Evolutionary conservation across 2,888 invertebrate genomes (phyloP), one percentile per base, ranked within the genome.

Genomic region (Hetaerina titia): DNA sequence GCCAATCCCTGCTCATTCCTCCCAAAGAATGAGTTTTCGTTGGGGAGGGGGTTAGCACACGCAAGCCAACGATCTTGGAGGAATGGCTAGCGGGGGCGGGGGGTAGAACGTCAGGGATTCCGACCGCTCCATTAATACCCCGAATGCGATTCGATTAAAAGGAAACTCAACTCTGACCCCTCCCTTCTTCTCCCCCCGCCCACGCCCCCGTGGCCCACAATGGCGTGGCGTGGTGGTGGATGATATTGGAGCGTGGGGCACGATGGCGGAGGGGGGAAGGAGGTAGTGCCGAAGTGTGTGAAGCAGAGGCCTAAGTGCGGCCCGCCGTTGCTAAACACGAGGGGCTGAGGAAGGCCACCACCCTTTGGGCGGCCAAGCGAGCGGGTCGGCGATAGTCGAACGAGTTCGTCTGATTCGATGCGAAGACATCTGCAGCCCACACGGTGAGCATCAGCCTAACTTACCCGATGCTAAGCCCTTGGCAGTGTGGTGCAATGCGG

Each of bases 81-180:
- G 69, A 69, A n/a, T 13, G 69, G 69, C 22, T 22, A 6, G 69
- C 69, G n/a, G 19, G 69, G n/a, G 22, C 22, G 69, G 7, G 69
- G 69, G 69, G 69, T 22, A 13, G 87, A 6, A 25, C 19, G 19
- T 56, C 22, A 22, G 56, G 56, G 89, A 19, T 19, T 57, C 89
- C 19, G 56, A 45, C 89, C 89, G 19, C 89, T 89, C 89, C 57
- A 89, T 89, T 89, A 89, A 89, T 89, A 89, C 57, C 89, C 89
- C 56, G 56, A 89, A 89, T 89, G 89, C 89, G 89, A 89, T 89
- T 89, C 89, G 89, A 89, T 89, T 89, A 89, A 89, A 56, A 56
- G 89, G 57, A 89, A 89, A 45, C 45, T 45, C 45, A 1, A 45
- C 45, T 45, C 2, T 45, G 45, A 45, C 45, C 45, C 45, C 45